Percentiles rank a stretch among this genome's conserved stretches.
phyloP scores from a whole-genome alignment of 2,113 vertebrate genomes.

The Ascaphus truei region DNA sequence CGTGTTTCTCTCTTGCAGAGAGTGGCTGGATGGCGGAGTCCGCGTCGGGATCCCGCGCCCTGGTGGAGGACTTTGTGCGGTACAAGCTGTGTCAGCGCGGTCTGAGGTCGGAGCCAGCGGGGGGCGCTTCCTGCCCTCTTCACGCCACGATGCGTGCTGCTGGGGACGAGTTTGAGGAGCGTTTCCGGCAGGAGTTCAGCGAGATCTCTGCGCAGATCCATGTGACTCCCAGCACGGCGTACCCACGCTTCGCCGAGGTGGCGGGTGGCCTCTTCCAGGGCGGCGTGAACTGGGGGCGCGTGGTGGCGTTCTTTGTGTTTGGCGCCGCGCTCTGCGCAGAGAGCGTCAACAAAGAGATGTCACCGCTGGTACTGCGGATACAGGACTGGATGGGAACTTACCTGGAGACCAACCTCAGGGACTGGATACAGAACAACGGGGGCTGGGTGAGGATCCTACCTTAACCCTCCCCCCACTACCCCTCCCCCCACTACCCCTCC shows the following conservation, averaged over 20 bases:
- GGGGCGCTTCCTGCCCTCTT: conserved; percentile 46
- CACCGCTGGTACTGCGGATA: conserved; percentile 53
- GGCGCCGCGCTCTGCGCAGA: conserved; percentile 59
- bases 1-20: conserved; percentile 3
- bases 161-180: conserved; percentile 58
- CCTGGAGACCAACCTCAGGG: conserved; percentile 53
- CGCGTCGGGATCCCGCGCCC: conserved; percentile 53
- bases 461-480: neutral
- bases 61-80: conserved; percentile 59
- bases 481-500: neutral
- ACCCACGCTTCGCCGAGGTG: conserved; percentile 57
- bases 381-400: conserved; percentile 60
- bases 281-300: conserved; percentile 58
- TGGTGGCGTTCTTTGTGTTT: conserved; percentile 63
- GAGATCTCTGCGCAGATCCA: conserved; percentile 55
- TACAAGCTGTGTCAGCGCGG: conserved; percentile 60
- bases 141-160: conserved; percentile 57
- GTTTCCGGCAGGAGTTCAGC: conserved; percentile 56
- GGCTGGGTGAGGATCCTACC: conserved; percentile 54
- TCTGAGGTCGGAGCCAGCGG: conserved; percentile 50
- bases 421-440: conserved; percentile 60
- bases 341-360: conserved; percentile 60
- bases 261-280: conserved; percentile 58
- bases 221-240: conserved; percentile 55
- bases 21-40: conserved; percentile 42